Percentiles rank a stretch among this genome's conserved stretches.
phyloP scores from a whole-genome alignment of 2,888 invertebrate species.

The Heteropelma amictum region DNA sequence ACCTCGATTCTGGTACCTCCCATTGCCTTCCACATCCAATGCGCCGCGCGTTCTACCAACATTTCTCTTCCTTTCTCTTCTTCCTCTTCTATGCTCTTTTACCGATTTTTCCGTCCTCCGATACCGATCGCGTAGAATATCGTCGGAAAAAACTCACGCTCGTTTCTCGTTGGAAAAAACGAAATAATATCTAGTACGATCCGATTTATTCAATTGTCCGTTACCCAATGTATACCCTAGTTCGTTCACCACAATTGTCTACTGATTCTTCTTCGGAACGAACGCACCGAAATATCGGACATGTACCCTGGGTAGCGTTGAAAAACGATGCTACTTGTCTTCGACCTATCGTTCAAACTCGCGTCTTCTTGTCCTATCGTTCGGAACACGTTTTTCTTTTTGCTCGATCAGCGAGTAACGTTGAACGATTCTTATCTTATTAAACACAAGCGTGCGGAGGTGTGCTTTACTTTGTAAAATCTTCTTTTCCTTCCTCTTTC shows the following conservation, averaged over 20 bases:
- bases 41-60: constrained; percentile 68
- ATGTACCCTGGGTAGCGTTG: background rate
- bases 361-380: too few relatives aligned
- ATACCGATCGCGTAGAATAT: background rate
- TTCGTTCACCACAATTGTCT: background rate
- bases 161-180: too few relatives aligned
- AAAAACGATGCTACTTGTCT: background rate
- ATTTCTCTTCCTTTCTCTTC: constrained; percentile 52
- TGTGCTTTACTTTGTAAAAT: background rate
- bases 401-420: too few relatives aligned
- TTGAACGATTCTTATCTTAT: too few relatives aligned
- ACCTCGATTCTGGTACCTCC: constrained; percentile 64
- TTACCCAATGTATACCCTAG: background rate
- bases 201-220: background rate
- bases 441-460: too few relatives aligned
- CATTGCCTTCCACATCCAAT: constrained; percentile 66
- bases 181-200: too few relatives aligned
- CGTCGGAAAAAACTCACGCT: background rate
- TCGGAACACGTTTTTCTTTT: too few relatives aligned
- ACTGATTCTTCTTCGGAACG: background rate
- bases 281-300: background rate
- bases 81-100: background rate
- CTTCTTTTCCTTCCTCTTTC: background rate
- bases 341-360: too few relatives aligned
- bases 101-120: background rate